These are phyloP conservation scores for Eumeta japonica DNA, from an alignment of 1,140 invertebrate species.

Conservation along the genomic window DNA sequence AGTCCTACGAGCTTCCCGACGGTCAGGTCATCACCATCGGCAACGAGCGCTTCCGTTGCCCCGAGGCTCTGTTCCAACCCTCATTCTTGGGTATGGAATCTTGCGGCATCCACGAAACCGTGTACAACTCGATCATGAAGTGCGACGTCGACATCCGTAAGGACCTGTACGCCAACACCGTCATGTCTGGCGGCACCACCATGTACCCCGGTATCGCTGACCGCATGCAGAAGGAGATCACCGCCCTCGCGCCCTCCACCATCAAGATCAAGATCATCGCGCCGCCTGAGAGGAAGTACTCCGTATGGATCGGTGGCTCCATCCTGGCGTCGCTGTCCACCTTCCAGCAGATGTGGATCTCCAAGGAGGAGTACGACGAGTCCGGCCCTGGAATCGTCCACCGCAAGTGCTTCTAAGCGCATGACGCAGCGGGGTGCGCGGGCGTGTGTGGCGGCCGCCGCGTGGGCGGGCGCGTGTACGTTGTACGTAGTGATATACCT, in stretches of 20 bases:
- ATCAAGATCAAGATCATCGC: slow-evolving; percentile 94
- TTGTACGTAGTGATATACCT: slow-evolving; percentile 56
- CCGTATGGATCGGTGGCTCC: slow-evolving; percentile 87
- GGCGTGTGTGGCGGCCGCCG: slow-evolving; percentile 20
- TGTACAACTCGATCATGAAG: slow-evolving; percentile 97
- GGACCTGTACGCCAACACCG: slow-evolving; percentile 94
- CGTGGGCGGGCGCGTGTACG: slow-evolving; percentile 46
- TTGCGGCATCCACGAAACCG: slow-evolving; percentile 91
- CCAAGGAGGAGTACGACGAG: slow-evolving; percentile 91
- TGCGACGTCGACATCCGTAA: slow-evolving; percentile 92
- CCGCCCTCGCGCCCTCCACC: too few relatives aligned
- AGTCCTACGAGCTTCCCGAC: slow-evolving; percentile 92
- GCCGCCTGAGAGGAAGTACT: too few relatives aligned
- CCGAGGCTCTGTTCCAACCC: slow-evolving; percentile 94
- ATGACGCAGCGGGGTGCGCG: slow-evolving; percentile 4
- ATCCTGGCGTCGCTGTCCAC: slow-evolving; percentile 82
- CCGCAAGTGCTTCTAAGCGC: slow-evolving; percentile 89
- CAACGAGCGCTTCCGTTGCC: slow-evolving; percentile 96
- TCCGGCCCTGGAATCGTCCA: slow-evolving; percentile 89
- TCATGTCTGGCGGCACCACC: slow-evolving; percentile 93
- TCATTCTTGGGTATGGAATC: slow-evolving; percentile 95
- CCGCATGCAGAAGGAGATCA: too few relatives aligned
- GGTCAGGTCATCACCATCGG: slow-evolving; percentile 96
- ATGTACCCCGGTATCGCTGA: too few relatives aligned
- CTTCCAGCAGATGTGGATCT: slow-evolving; percentile 93